These are phyloP conservation scores for Dasypogon diadema DNA, from an alignment of 2,888 invertebrate genomes.

Conservation along the genomic window DNA sequence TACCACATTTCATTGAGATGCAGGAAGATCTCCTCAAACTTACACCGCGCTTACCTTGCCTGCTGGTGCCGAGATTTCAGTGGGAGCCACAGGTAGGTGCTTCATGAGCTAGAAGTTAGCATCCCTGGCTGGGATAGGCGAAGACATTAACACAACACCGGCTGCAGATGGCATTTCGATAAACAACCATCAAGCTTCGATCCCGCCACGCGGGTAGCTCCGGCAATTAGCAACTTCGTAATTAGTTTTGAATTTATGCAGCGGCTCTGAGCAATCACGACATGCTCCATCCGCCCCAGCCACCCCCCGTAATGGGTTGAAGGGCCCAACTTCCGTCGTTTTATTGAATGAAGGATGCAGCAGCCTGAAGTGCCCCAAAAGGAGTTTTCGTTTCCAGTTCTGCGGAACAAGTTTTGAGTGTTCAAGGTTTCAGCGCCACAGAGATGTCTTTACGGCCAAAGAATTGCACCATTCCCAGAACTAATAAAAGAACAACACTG, in stretches of 20 bases:
- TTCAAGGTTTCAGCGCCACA: neutral
- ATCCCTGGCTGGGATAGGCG: neutral
- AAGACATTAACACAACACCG: conserved; percentile 23
- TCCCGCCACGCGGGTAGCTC: conserved; percentile 21
- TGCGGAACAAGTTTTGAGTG: neutral
- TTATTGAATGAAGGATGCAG: conserved; percentile 21
- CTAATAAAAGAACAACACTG: neutral
- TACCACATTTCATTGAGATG: conserved; percentile 9
- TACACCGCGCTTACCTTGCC: neutral
- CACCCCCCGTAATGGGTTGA: neutral
- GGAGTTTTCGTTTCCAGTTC: neutral
- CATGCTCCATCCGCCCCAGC: neutral
- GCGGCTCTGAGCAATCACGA: conserved; percentile 2
- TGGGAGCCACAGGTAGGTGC: conserved; percentile 2
- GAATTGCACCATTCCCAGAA: neutral
- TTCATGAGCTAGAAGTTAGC: neutral
- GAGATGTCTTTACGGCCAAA: neutral
- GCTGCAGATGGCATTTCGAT: conserved; percentile 29
- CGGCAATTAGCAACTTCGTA: conserved; percentile 36
- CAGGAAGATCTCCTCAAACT: neutral
- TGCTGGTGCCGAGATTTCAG: neutral
- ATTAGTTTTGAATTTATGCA: conserved; percentile 38
- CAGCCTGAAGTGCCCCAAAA: neutral
- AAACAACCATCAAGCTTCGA: conserved; percentile 19
- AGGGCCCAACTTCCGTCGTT: conserved; percentile 18